phyloP scores from a whole-genome alignment of 2,888 invertebrate species.

The Anagyrus pseudococci region DNA sequence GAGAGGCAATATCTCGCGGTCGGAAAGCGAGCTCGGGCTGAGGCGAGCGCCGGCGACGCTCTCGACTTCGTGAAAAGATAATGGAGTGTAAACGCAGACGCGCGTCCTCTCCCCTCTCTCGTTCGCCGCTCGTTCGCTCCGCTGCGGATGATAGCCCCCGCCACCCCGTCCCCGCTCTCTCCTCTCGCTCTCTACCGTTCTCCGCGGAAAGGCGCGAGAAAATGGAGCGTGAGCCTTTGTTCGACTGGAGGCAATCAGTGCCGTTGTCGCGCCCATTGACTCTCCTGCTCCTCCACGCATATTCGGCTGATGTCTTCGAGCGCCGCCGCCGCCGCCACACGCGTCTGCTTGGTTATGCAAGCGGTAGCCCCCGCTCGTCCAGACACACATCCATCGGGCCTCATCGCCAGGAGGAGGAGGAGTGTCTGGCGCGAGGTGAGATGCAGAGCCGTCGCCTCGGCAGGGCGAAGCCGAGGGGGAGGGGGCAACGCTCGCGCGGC shows the following conservation, averaged over 20 bases:
- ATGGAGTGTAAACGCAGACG: slow-evolving; percentile 38
- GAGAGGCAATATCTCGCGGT: slow-evolving; percentile 41
- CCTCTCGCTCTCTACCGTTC: too few species aligned
- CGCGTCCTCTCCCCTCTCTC: not conserved
- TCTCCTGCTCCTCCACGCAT: not conserved
- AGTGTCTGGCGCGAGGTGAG: too few species aligned
- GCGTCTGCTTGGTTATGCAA: not conserved
- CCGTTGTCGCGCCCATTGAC: too few species aligned
- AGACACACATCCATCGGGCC: not conserved
- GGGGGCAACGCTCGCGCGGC: too few species aligned
- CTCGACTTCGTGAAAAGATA: slow-evolving; percentile 36
- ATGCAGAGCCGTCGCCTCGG: too few species aligned
- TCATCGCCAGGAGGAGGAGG: not conserved
- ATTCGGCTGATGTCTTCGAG: not conserved
- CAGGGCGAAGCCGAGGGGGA: too few species aligned
- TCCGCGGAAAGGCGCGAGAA: slow-evolving; percentile 33
- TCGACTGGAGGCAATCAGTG: slow-evolving; percentile 45
- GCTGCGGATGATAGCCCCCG: not conserved
- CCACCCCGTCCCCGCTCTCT: too few species aligned
- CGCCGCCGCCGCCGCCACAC: not conserved
- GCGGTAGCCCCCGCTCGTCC: not conserved
- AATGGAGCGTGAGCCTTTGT: slow-evolving; percentile 47
- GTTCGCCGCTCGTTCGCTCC: not conserved
- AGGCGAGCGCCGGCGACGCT: not conserved
- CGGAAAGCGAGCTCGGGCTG: slow-evolving; percentile 30